Evolutionary conservation across 2,888 invertebrate species (phyloP).

Genomic region (Timandra comae): DNA sequence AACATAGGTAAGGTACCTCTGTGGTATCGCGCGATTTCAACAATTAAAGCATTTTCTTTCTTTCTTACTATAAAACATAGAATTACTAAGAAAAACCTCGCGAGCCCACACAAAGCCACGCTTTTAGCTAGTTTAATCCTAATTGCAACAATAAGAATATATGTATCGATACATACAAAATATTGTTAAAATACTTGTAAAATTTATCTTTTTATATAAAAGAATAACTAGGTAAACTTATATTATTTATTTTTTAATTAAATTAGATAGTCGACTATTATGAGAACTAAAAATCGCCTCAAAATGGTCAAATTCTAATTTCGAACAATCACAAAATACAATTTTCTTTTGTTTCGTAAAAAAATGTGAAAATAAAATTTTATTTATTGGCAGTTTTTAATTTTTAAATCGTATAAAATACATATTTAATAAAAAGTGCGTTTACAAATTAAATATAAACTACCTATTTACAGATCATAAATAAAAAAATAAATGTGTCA

Average conservation of each 20-base stretch:
- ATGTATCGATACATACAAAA: constrained; percentile 43
- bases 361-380: constrained; percentile 8
- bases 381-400: constrained; percentile 19
- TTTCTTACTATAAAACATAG: too few relatives aligned
- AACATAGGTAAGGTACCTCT: too few relatives aligned
- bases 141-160: constrained; percentile 51
- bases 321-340: neutral
- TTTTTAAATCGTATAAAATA: constrained; percentile 7
- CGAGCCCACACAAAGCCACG: too few relatives aligned
- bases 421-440: constrained; percentile 11
- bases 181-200: constrained; percentile 52
- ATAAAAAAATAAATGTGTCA: constrained; percentile 26
- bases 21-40: too few relatives aligned
- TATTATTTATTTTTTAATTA: constrained; percentile 29
- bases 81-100: too few relatives aligned
- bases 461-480: constrained; percentile 47
- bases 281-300: constrained; percentile 36
- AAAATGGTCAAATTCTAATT: constrained; percentile 68
- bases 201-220: constrained; percentile 34
- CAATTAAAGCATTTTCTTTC: too few relatives aligned
- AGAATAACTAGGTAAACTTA: too few relatives aligned
- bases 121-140: too few relatives aligned
- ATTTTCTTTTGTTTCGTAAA: constrained; percentile 4
- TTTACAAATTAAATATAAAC: constrained; percentile 26
- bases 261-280: constrained; percentile 68